Percentiles rank a stretch among this genome's conserved stretches.
phyloP scores from a whole-genome alignment of 2,888 invertebrate species.

The Metallyticus violacea region DNA sequence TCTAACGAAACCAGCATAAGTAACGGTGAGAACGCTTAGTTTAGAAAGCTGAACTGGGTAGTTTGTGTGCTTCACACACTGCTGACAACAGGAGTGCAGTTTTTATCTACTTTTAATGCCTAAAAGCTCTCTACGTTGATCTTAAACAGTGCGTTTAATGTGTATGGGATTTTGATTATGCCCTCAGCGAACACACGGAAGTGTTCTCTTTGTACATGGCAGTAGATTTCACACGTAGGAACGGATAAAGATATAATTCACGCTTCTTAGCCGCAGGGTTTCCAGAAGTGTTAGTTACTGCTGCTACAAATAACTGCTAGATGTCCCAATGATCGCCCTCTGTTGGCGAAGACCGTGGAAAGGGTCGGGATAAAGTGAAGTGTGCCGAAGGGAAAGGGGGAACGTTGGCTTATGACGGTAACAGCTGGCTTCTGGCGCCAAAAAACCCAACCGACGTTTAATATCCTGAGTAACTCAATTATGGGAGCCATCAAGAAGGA shows the following conservation, averaged over 20 bases:
- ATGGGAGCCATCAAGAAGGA: constrained; percentile 28
- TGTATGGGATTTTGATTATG: too few relatives aligned
- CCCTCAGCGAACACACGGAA: not conserved
- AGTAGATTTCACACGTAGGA: too few relatives aligned
- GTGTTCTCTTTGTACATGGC: too few relatives aligned
- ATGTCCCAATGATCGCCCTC: not conserved
- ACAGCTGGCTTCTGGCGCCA: constrained; percentile 24
- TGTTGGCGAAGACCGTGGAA: not conserved
- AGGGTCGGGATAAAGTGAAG: not conserved
- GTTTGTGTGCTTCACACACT: too few relatives aligned
- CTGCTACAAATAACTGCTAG: not conserved
- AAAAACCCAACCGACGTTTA: constrained; percentile 28
- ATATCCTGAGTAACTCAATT: constrained; percentile 29
- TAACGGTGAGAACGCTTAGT: too few relatives aligned
- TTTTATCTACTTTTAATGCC: too few relatives aligned
- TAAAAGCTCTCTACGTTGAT: too few relatives aligned
- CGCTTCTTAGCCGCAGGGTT: not conserved
- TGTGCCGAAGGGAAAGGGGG: not conserved
- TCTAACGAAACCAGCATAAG: too few relatives aligned
- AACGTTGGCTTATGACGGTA: constrained; percentile 24
- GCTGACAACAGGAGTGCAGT: too few relatives aligned
- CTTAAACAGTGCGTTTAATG: too few relatives aligned
- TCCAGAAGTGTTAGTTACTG: not conserved
- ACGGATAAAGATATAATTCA: not conserved
- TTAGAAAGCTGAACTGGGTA: too few relatives aligned